Conservation (phyloP, 2,113 vertebrate genomes). For the Emydura subglobosa region DNA sequence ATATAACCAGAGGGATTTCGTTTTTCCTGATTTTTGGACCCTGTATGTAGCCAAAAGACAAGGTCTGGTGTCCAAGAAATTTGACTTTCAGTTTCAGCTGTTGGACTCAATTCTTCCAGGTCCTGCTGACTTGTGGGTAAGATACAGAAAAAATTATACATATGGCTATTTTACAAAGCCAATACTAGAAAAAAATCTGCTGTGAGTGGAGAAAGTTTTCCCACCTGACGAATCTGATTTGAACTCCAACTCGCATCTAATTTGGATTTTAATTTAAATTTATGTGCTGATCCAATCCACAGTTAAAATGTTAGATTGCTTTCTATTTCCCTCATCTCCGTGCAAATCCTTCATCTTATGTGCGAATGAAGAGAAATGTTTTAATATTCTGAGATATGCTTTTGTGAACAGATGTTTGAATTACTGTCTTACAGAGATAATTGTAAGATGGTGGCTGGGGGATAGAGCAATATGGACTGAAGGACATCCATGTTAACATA, state of each 20-base stretch:
- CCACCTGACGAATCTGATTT: not conserved
- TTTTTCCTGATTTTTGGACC: not conserved
- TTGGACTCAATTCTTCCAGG: not conserved
- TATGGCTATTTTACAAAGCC: not conserved
- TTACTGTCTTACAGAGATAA: not conserved
- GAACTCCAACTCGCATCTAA: not conserved
- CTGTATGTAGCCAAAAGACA: not conserved
- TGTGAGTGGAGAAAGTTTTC: not conserved
- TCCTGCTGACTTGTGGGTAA: not conserved
- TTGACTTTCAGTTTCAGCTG: not conserved
- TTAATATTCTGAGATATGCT: not conserved
- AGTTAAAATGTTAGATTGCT: not conserved
- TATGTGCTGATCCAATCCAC: not conserved
- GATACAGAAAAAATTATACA: not conserved
- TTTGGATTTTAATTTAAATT: not conserved
- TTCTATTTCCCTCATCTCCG: not conserved
- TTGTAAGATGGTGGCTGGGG: not conserved
- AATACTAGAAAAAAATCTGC: not conserved
- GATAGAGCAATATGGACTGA: not conserved
- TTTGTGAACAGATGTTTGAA: not conserved
- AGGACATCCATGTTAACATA: not conserved
- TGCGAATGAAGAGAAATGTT: not conserved
- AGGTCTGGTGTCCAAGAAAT: not conserved
- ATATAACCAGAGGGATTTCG: not conserved
- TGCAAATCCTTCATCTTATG: not conserved